phyloP scores from a whole-genome alignment of 2,888 invertebrate species.

The Hedya salicella region DNA sequence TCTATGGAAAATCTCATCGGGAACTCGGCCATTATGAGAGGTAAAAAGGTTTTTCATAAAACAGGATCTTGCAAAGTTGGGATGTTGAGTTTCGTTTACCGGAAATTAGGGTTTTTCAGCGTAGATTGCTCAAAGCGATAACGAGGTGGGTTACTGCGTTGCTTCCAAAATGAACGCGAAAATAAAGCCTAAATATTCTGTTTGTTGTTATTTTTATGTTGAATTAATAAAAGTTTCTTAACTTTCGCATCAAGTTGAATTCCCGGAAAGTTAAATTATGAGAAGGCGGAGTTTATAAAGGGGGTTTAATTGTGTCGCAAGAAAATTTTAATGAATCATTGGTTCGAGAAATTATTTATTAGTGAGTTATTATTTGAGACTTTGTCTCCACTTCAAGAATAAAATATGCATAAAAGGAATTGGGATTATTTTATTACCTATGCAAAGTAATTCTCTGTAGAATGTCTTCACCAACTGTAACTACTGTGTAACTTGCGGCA shows the following conservation, averaged over 20 bases:
- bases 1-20: slow-evolving; percentile 24
- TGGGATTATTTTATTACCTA: too few species aligned
- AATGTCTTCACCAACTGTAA: too few species aligned
- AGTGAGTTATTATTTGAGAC: too few species aligned
- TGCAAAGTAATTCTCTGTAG: too few species aligned
- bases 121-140: slow-evolving; percentile 67
- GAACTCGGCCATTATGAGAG: slow-evolving; percentile 29
- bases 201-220: slow-evolving; percentile 24
- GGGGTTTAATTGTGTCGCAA: not conserved
- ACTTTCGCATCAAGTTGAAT: slow-evolving; percentile 6
- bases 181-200: slow-evolving; percentile 18
- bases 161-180: slow-evolving; percentile 30
- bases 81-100: slow-evolving; percentile 53
- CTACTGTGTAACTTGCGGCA: too few species aligned
- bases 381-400: not conserved
- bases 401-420: too few species aligned
- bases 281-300: slow-evolving; percentile 7
- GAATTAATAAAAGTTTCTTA: not conserved
- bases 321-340: not conserved
- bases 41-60: slow-evolving; percentile 46
- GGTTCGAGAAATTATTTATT: not conserved
- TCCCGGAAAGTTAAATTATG: slow-evolving; percentile 16
- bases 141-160: slow-evolving; percentile 48
- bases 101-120: slow-evolving; percentile 62
- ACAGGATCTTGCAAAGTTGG: slow-evolving; percentile 40